These are phyloP conservation scores for Heliconius aoede DNA, from an alignment of 2,888 invertebrate genomes.

Conservation along the genomic window DNA sequence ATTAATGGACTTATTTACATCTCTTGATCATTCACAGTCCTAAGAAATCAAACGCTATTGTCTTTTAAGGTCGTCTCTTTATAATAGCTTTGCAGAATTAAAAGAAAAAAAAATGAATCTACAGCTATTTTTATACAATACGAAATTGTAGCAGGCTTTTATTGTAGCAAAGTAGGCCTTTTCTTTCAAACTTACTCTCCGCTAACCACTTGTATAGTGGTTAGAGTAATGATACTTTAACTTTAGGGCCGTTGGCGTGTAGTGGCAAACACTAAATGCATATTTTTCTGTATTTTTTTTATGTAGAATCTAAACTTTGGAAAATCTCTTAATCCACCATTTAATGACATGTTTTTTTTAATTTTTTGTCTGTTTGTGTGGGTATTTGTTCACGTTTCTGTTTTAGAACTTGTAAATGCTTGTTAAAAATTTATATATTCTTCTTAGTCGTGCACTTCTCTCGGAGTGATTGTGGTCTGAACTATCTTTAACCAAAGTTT, in stretches of 20 bases:
- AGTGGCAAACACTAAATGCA: not conserved
- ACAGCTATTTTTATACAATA: conserved; percentile 26
- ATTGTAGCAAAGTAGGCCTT: conserved; percentile 16
- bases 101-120: conserved; percentile 16
- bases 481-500: too few relatives aligned
- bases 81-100: not conserved
- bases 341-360: too few relatives aligned
- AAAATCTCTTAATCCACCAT: too few relatives aligned
- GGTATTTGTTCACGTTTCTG: too few relatives aligned
- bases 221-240: conserved; percentile 17
- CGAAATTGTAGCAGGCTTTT: conserved; percentile 13
- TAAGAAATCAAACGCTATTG: conserved; percentile 18
- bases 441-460: too few relatives aligned
- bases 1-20: not conserved
- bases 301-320: too few relatives aligned
- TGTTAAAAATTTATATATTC: too few relatives aligned
- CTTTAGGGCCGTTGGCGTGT: not conserved
- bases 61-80: conserved; percentile 17
- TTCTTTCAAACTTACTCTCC: conserved; percentile 30
- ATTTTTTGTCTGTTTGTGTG: too few relatives aligned
- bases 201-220: conserved; percentile 24
- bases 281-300: too few relatives aligned
- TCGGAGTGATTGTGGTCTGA: too few relatives aligned
- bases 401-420: too few relatives aligned
- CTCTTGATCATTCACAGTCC: conserved; percentile 5